Base-by-base conservation (phyloP, 53 echinoderm and acorn worm genomes). In the Antedon mediterranea region DNA sequence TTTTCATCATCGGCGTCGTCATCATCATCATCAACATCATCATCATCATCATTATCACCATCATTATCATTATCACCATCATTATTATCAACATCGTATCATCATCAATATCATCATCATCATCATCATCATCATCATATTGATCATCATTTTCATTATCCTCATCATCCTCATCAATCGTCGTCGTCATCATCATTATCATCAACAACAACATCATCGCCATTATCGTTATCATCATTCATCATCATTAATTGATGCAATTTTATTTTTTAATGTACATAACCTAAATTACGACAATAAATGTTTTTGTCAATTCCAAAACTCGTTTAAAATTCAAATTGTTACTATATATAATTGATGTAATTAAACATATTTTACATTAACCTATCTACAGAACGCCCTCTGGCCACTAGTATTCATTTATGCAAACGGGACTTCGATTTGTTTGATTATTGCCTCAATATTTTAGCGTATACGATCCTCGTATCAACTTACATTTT, bases 61-160 rank as follows among this genome's bases (percentile, higher is more conserved):
- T 74, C 74, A 74, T 74, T 20, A 28, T 74, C 74, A 74, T 74
- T 74, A 74, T 74, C 74, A 74, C 29, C 23, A 74, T 74, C 74
- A 72, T 72, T 5, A 3, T 74, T 74, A 28, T 28, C 74, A 28
- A 3, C 20, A 28, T 74, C 74, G 74, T 74, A 28, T 28, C 74
- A 28, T 3, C 20, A 28, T 74, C 74, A 74, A 29, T 74, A 74
- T 74, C 7, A 74, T 74, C 74, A 74, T 74, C 29, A 74, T 29
- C 13, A 74, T 15, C 74, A 74, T 74, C 29, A 74, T 74, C 74
- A 74, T 74, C 74, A 74, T 74, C 20, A 74, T 72, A 73, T 72
- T 72, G 73, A 72, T 74, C 74, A 28, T 74, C 74, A 28, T 74
- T 30, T 28, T 74, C 13, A 74, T 74, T 30, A 28, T 74, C 13